These are phyloP conservation scores for Anolis sagrei DNA, from an alignment of 2,113 vertebrate genomes.

Conservation along the genomic window DNA sequence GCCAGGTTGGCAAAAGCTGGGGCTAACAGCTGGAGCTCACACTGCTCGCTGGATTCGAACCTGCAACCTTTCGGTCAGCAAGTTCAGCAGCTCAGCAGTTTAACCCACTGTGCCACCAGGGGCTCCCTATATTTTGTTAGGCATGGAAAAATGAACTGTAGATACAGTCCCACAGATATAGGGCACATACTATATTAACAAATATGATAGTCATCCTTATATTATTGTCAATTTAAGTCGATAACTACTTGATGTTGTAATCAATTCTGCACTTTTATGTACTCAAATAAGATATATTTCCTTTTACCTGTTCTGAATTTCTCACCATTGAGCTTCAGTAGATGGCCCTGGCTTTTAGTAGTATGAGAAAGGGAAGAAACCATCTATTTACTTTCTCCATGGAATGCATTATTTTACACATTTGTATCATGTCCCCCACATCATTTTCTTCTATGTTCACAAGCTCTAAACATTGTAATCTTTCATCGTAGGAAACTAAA, in stretches of 20 bases:
- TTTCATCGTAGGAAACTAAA: background rate
- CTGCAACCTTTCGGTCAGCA: too few species aligned
- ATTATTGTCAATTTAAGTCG: background rate
- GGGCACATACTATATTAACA: too few species aligned
- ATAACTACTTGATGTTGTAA: background rate
- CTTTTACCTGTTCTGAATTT: background rate
- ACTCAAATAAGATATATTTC: background rate
- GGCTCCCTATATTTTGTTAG: too few species aligned
- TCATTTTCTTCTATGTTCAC: background rate
- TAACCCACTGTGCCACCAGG: too few species aligned
- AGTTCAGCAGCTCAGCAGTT: too few species aligned
- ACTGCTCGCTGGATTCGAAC: too few species aligned
- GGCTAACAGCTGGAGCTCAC: too few species aligned
- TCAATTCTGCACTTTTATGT: background rate
- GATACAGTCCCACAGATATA: too few species aligned
- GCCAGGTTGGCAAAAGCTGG: too few species aligned
- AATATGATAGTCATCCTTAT: background rate
- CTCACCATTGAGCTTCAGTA: background rate
- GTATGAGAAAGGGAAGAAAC: background rate
- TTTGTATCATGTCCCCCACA: background rate
- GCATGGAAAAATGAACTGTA: too few species aligned
- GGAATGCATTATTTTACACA: background rate
- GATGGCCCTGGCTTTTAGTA: background rate
- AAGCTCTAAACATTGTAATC: background rate
- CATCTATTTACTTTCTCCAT: background rate